phyloP scores from a whole-genome alignment of 2,113 vertebrate species.

The Atrichornis clamosus region DNA sequence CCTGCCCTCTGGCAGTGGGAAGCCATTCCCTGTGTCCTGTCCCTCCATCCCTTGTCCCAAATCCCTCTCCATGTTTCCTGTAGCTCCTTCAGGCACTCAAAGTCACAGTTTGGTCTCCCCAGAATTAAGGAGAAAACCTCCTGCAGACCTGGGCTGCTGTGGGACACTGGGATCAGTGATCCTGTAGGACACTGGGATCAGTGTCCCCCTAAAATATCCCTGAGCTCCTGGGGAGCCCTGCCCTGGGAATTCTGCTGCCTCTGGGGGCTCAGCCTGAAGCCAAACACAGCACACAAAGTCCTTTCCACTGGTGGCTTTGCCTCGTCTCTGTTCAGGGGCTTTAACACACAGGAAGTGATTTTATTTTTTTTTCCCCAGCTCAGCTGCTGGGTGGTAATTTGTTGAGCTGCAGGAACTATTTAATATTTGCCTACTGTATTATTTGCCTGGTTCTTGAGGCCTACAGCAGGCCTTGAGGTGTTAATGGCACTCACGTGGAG shows the following conservation, averaged over 20 bases:
- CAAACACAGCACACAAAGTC: not conserved
- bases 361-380: too few species aligned
- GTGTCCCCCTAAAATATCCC: not conserved
- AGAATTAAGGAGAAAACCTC: too few species aligned
- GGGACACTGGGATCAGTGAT: too few species aligned
- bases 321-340: not conserved
- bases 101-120: too few species aligned
- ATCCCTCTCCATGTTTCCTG: too few species aligned
- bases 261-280: not conserved
- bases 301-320: rapidly evolving
- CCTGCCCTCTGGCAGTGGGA: too few species aligned
- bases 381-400: not conserved
- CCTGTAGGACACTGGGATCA: too few species aligned
- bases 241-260: not conserved
- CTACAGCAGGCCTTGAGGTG: not conserved
- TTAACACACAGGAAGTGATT: not conserved
- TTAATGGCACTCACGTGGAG: not conserved
- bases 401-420: not conserved
- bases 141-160: too few species aligned
- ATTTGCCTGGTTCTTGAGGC: not conserved
- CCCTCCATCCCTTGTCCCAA: too few species aligned
- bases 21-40: too few species aligned
- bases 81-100: too few species aligned
- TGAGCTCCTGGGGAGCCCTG: not conserved
- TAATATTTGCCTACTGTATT: not conserved